Evolutionary conservation across 1,140 invertebrate genomes (phyloP), one percentile per base, ranked within the genome.

Genomic region (Mercenaria mercenaria): DNA sequence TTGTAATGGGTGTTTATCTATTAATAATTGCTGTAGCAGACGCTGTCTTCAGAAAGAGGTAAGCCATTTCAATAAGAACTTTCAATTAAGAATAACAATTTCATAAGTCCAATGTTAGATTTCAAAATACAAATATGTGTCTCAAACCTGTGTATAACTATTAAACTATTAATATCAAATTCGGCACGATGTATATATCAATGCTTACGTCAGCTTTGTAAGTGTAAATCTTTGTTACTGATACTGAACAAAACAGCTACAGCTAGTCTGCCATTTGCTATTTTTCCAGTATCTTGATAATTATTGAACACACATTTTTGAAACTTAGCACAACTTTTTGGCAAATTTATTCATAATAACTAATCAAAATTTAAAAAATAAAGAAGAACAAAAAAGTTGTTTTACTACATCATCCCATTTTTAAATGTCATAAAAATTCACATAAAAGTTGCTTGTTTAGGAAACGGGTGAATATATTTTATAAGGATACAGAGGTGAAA

Each of bases 1-100:
- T 95, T 59, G 59, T 95, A 8, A 95, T 95, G 95, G 95, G 95
- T 2, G 56, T 95, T 0, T 95, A 95, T 61, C 37, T 95, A 50
- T 8, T 47, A 47, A 47, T 47, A 8, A 15, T 47, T 8, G 43
- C 43, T 47, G 20, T 93, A 15, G 92, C 92, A 11, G 94, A 94
- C 76, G 74, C 64, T 11, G 34, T 88, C 20, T 95, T 91, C 72
- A 80, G 92, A 43, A 94, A 92, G 4, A 77, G 72, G 72, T 76
- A 13, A 43, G 39, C 1, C 23, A 15, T 11, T 56, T 4, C 52
- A 11, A 23, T 56, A 56, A 15, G 23, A 23, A 56, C 13, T 56
- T 3, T 4, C 13, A 23, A 23, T 6, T 23, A 56, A 56, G 2
- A 56, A 56, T 56, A 56, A 15, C 6, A 15, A 56, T 11, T 47